Evolutionary conservation across 2,113 vertebrate genomes (phyloP), one percentile per base, ranked within the genome.

Genomic region (Perca schrenkii): DNA sequence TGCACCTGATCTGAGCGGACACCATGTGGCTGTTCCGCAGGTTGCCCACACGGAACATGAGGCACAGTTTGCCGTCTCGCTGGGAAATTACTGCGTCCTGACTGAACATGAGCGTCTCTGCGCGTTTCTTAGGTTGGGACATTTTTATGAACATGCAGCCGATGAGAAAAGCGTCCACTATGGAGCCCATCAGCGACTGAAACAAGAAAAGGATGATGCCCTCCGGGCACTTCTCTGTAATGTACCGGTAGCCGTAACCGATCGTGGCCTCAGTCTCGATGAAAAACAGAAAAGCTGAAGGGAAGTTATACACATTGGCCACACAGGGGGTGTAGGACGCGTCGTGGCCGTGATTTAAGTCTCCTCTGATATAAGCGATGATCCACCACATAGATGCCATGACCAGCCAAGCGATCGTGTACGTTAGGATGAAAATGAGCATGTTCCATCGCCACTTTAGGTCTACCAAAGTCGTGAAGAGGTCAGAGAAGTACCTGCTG

Each of bases 71-170:
- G 7, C 97, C 97, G 71, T 97, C 97, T 47, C 97, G 93, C 91
- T 96, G 96, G 0, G 97, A 97, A 79, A 97, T 94, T 25, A 97
- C 97, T 0, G 96, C 94, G 2, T 95, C 95, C 50, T 93, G 96
- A 82, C 97, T 97, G 92, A 97, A 97, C 96, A 97, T 96, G 54
- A 97, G 96, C 58, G 97, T 97, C 95, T 97, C 97, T 0, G 97
- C 97, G 75, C 97, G 95, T 60, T 97, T 97, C 93, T 97, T 97
- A 6, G 97, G 97, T 63, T 97, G 97, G 19, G 97, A 97, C 97
- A 97, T 97, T 90, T 97, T 97, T 50, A 97, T 97, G 93, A 97
- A 97, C 97, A 97, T 97, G 90, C 97, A 97, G 64, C 97, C 97
- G 70, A 97, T 97, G 85, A 97, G 96, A 76, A 97, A 97, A 0